phyloP scores from a whole-genome alignment of 2,888 invertebrate species.

The Oxyteleia sp. region DNA sequence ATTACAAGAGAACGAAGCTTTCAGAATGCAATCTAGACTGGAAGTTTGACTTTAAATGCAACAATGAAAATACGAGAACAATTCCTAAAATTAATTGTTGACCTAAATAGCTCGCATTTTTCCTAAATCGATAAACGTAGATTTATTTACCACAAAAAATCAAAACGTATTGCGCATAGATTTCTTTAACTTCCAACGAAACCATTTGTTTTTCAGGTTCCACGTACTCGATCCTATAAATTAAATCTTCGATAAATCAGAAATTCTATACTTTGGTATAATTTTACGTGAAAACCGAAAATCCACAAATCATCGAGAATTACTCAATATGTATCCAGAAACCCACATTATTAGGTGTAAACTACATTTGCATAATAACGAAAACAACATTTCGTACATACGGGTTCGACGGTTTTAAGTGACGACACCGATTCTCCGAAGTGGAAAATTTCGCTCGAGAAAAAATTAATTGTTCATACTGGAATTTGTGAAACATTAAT shows the following conservation, averaged over 20 bases:
- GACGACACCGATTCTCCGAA: constrained; percentile 27
- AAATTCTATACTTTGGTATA: too few relatives aligned
- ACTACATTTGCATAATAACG: constrained; percentile 39
- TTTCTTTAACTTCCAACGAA: too few relatives aligned
- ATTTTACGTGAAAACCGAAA: constrained; percentile 20
- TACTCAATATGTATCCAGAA: constrained; percentile 17
- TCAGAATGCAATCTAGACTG: too few relatives aligned
- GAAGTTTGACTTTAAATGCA: too few relatives aligned
- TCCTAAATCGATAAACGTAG: too few relatives aligned
- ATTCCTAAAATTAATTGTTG: too few relatives aligned
- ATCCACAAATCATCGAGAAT: constrained; percentile 24
- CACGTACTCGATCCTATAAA: too few relatives aligned
- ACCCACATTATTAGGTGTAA: constrained; percentile 44
- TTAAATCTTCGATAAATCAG: too few relatives aligned
- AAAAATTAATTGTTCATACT: constrained; percentile 46
- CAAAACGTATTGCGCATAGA: too few relatives aligned
- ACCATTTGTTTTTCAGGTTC: too few relatives aligned
- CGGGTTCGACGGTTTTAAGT: constrained; percentile 2
- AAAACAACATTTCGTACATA: constrained; percentile 29
- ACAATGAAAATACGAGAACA: background rate
- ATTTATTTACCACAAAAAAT: too few relatives aligned
- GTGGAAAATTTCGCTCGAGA: constrained; percentile 7
- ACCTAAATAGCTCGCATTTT: too few relatives aligned
- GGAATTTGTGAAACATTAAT: constrained; percentile 58
- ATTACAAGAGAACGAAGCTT: constrained; percentile 45